A percentile compares a stretch with the other conserved stretches of the same genome.
Conservation (phyloP, 2,797 vertebrate genomes). For the Girardinus metallicus region DNA sequence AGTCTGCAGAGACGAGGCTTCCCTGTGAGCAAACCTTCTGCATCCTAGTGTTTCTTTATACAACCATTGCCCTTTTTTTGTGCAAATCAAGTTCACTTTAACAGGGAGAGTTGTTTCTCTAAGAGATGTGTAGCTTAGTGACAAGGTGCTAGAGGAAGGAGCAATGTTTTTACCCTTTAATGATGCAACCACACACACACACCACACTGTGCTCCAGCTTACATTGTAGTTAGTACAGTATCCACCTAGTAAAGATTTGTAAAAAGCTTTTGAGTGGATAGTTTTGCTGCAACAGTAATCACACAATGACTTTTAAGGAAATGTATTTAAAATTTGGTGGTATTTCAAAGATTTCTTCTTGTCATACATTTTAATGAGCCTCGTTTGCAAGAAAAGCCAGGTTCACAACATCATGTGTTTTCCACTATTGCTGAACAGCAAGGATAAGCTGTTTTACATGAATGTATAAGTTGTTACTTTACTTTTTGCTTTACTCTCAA, state of each 20-base stretch:
- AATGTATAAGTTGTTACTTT: background rate
- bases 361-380: background rate
- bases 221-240: background rate
- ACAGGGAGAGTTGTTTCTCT: background rate
- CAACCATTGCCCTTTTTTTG: background rate
- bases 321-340: background rate
- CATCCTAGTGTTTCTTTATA: background rate
- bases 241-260: background rate
- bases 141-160: background rate
- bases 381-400: background rate
- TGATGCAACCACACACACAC: background rate
- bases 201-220: background rate
- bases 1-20: constrained; percentile 5
- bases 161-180: background rate
- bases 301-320: background rate
- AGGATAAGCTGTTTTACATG: background rate
- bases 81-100: background rate
- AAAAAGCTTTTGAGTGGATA: background rate
- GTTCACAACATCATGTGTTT: background rate
- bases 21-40: background rate
- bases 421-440: background rate
- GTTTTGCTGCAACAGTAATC: background rate
- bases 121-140: background rate
- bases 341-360: background rate
- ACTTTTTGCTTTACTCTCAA: background rate